Conservation (phyloP, 1,140 invertebrate species). For the Euura lappo region DNA sequence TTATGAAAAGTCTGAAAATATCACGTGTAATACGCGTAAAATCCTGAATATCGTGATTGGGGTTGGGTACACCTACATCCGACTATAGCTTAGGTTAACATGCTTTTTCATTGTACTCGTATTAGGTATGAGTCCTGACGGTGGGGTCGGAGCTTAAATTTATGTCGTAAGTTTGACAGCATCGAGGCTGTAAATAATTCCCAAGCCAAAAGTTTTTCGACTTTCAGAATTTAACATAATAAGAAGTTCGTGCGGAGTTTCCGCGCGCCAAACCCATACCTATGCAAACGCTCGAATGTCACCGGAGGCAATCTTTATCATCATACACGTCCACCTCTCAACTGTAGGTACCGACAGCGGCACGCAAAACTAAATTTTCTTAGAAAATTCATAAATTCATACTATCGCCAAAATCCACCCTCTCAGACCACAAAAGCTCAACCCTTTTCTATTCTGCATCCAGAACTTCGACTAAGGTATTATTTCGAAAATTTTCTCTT, state of each 20-base stretch:
- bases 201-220: neutral
- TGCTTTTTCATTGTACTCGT: no score
- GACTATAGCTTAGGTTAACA: no score
- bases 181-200: neutral
- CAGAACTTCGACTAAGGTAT: no score
- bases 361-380: neutral
- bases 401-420: no score
- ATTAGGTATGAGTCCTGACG: neutral
- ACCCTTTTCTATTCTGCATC: neutral
- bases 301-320: neutral
- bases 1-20: no score
- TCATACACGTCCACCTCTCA: neutral
- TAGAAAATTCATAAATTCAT: neutral
- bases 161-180: constrained; percentile 1
- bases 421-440: neutral
- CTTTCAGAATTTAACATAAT: neutral
- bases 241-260: neutral
- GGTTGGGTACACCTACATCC: no score
- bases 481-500: no score
- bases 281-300: neutral
- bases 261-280: neutral
- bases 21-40: no score
- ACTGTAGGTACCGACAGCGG: neutral
- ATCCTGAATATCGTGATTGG: no score
- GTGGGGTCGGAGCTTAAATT: neutral